Base-by-base conservation (phyloP, 1,140 invertebrate species). In the Nebria ingens region DNA sequence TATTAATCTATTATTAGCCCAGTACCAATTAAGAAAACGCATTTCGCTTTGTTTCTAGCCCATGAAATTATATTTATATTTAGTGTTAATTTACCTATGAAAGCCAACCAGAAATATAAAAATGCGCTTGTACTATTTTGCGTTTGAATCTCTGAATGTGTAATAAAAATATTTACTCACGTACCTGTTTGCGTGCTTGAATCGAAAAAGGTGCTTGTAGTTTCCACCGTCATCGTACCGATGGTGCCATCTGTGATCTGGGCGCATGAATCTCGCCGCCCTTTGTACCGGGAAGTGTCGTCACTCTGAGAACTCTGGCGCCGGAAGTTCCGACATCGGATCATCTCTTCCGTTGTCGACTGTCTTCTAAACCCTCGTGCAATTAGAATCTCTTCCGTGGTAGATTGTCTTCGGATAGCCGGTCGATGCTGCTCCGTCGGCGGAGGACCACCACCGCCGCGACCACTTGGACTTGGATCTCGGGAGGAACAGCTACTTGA, bases 201-300 rank as follows among this genome's bases (percentile, higher is more conserved):
- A 72, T 94, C 91, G 66, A 92, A 94, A 70, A 92, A 90, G 0
- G 89, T 91, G 67, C 87, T 91, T 1, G 89, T 89, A 1, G 89
- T 93, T 68, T 93, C 90, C 2, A 93, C 87, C 0, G 89, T 92
- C 91, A 93, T 93, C 13, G 89, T 89, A 4, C 86, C 89, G 54
- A 93, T 83, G n/a, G 90, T 93, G 2, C 91, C 91, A 64, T 93
- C 90, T 19, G 87, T 86, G 61, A 93, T 93, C 73, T 93, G 91
- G 1, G 89, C 89, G 12, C 85, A 85, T 1, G 90, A 93, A 67
- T 93, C 89, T 19, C 90, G 74, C 2, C 91, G 75, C 2, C 90
- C 89, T 21, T 88, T 79, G 61, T 85, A 87, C 67, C 81, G 75
- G 60, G 83, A 84, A 29, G 82, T 81, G 62, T 87, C 85, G 56